Evolutionary conservation across 2,113 vertebrate genomes (phyloP).

Genomic region (Python bivittatus): DNA sequence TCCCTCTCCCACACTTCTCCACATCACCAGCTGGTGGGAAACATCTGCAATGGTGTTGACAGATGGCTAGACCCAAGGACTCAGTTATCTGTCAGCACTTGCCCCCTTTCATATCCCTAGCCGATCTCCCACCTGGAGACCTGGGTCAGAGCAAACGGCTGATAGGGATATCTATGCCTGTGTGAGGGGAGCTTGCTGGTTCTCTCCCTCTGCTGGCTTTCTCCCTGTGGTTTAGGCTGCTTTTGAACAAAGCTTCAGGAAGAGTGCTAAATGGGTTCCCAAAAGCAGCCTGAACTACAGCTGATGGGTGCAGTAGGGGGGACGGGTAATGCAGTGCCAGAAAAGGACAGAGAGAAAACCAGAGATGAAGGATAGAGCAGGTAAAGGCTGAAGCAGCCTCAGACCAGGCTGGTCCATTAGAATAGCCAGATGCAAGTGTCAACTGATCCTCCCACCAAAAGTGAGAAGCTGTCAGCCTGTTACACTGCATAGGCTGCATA

Average conservation of each 20-base stretch:
- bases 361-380: not conserved
- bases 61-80: not conserved
- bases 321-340: not conserved
- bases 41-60: not conserved
- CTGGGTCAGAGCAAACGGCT: not conserved
- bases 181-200: not conserved
- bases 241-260: not conserved
- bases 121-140: not conserved
- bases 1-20: too few species aligned
- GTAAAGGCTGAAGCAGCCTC: not conserved
- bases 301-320: not conserved
- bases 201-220: not conserved
- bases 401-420: not conserved
- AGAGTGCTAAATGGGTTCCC: not conserved
- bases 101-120: not conserved
- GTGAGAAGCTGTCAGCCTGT: not conserved
- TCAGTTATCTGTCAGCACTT: not conserved
- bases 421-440: not conserved
- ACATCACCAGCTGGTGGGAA: not conserved
- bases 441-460: not conserved
- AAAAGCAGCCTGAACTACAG: not conserved
- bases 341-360: not conserved
- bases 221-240: not conserved
- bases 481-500: not conserved
- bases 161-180: not conserved